These are phyloP conservation scores for Julus scanicus DNA, from an alignment of 2,888 invertebrate species.

Conservation along the genomic window DNA sequence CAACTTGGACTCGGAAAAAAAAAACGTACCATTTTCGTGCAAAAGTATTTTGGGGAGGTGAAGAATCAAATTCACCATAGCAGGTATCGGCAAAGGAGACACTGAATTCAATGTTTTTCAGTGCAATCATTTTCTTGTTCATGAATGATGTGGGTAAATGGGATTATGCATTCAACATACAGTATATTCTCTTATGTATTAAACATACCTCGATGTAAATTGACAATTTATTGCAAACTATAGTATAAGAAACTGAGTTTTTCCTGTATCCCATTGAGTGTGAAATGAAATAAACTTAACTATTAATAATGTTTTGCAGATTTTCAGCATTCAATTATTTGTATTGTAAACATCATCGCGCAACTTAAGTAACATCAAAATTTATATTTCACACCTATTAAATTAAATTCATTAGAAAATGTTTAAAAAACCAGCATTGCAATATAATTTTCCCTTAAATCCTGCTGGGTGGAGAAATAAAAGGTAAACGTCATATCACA, in stretches of 20 bases:
- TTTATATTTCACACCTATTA: too few relatives aligned
- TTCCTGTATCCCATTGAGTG: slow-evolving; percentile 37
- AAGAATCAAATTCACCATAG: not conserved
- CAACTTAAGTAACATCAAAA: too few relatives aligned
- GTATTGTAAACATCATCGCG: not conserved
- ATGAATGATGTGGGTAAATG: slow-evolving; percentile 6
- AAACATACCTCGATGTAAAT: slow-evolving; percentile 38
- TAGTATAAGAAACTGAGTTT: slow-evolving; percentile 42
- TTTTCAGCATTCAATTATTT: not conserved
- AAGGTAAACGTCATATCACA: too few relatives aligned
- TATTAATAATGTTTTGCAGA: slow-evolving; percentile 15
- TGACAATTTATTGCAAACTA: slow-evolving; percentile 43
- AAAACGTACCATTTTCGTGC: slow-evolving; percentile 7
- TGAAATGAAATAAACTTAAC: slow-evolving; percentile 36
- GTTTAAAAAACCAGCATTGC: too few relatives aligned
- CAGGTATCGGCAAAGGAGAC: not conserved
- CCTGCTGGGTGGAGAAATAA: too few relatives aligned
- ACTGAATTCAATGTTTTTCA: not conserved
- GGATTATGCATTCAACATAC: slow-evolving; percentile 28
- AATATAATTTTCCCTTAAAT: too few relatives aligned
- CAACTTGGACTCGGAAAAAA: not conserved
- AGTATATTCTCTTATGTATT: slow-evolving; percentile 42
- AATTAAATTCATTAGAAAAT: too few relatives aligned
- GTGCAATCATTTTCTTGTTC: not conserved
- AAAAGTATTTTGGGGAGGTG: not conserved